Base-by-base conservation (phyloP, 2,888 invertebrate genomes). In the Zaprionus obscuricornis region DNA sequence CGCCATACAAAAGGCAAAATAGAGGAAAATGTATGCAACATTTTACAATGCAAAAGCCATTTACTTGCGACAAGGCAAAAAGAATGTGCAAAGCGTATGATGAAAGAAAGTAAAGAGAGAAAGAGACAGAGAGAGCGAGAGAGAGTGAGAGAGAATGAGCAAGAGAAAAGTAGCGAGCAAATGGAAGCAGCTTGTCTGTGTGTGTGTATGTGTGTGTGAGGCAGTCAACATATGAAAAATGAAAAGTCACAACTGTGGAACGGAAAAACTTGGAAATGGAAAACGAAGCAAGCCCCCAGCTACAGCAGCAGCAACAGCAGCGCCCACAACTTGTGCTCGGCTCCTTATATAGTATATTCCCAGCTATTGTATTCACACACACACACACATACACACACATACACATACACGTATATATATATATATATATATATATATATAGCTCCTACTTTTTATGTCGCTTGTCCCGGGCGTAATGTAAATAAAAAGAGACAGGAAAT, bases 11-110 rank as follows among this genome's bases (percentile, higher is more conserved):
- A 63, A 76, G 76, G 74, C 77, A 74, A 81, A 85, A 65, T 84
- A 76, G 81, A 79, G 77, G 82, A 70, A 86, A 83, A 83, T 83
- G 78, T 86, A 83, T 86, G 85, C 87, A 85, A 85, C 84, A 85
- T 83, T 86, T 86, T 85, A 85, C 78, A 85, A 86, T 85, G 84
- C 84, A 86, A 83, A 85, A 85, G 73, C 81, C 86, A 83, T 83
- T 86, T 86, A 77, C 82, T 74, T 45, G 62, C 43, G 29, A 39
- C 54, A 43, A 29, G 54, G 37, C 43, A 42, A 43, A 17, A 29
- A 47, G 16, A 59, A 47, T 39, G 29, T 20, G 29, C n/a, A n/a
- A n/a, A n/a, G n/a, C n/a, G n/a, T n/a, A n/a, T n/a, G n/a, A 66
- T 49, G 36, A 39, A 51, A 27, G 22, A 40, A 40, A 51, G 34